A percentile compares a stretch with the other conserved stretches of the same genome.
Evolutionary conservation across 2,888 invertebrate species (phyloP).

Genomic region (Habroteleia sp.): DNA sequence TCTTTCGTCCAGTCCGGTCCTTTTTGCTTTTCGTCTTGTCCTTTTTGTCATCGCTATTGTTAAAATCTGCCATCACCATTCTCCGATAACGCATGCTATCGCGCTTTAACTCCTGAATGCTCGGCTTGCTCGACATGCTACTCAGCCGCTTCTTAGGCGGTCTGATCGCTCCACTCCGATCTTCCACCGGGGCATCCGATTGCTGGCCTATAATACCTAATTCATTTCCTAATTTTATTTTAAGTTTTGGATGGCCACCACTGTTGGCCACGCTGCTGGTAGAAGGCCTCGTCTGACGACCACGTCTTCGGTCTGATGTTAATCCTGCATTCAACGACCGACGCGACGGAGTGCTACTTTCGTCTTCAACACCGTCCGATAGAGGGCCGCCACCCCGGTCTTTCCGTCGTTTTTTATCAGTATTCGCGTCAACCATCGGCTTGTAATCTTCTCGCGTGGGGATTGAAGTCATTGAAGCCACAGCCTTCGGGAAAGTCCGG

Average conservation of each 20-base stretch:
- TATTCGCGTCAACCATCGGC: conserved; percentile 84
- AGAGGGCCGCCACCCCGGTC: conserved; percentile 75
- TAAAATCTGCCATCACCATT: conserved; percentile 92
- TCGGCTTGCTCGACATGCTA: conserved; percentile 82
- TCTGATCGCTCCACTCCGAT: conserved; percentile 78
- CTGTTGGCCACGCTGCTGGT: conserved; percentile 80
- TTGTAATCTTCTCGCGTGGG: conserved; percentile 93
- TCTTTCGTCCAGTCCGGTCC: conserved; percentile 83
- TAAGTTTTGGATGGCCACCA: conserved; percentile 84
- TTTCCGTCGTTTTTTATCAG: conserved; percentile 86
- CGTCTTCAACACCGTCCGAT: conserved; percentile 71
- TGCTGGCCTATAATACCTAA: conserved; percentile 83
- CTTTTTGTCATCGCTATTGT: conserved; percentile 85
- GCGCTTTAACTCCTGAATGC: conserved; percentile 90
- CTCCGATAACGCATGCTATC: conserved; percentile 94
- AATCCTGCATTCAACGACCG: conserved; percentile 75
- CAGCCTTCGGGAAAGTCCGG: conserved; percentile 91
- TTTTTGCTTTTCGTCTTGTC: conserved; percentile 80
- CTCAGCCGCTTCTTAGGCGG: conserved; percentile 92
- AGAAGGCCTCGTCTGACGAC: conserved; percentile 73
- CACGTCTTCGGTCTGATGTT: conserved; percentile 74
- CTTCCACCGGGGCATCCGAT: conserved; percentile 80
- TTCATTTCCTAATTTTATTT: conserved; percentile 88
- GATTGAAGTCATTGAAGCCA: conserved; percentile 93
- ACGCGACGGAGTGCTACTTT: conserved; percentile 75